phyloP scores from a whole-genome alignment of 1,140 invertebrate species.

The Ceratina calcarata region DNA sequence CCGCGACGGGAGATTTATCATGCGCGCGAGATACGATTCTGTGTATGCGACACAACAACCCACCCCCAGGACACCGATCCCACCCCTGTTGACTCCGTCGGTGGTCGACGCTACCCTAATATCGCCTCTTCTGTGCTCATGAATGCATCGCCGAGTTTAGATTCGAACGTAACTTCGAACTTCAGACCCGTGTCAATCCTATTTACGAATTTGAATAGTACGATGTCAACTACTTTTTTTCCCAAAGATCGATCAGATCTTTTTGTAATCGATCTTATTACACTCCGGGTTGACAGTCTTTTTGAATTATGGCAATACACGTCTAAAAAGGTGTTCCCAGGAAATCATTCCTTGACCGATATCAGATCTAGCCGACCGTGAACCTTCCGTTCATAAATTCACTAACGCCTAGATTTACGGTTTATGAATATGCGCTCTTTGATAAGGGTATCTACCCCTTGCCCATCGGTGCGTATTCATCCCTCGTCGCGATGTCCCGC shows the following conservation, averaged over 20 bases:
- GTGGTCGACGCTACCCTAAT: neutral
- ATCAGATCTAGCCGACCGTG: constrained; percentile 21
- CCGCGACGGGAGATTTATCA: constrained; percentile 72
- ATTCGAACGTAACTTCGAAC: constrained; percentile 46
- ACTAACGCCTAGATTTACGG: constrained; percentile 5
- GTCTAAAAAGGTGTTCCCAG: neutral
- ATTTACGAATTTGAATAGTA: neutral
- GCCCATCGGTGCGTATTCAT: neutral
- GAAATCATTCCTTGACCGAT: constrained; percentile 36
- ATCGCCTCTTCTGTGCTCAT: constrained; percentile 45
- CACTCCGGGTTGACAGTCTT: neutral
- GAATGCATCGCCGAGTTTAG: constrained; percentile 66
- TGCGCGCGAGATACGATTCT: constrained; percentile 56
- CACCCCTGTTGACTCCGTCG: neutral
- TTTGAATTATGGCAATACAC: neutral
- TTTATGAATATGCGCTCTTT: constrained; percentile 34
- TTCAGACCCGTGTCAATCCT: neutral
- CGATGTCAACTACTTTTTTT: no score
- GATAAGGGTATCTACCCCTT: constrained; percentile 16
- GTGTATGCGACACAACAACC: constrained; percentile 23
- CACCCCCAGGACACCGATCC: neutral
- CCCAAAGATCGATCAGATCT: neutral
- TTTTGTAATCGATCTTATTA: no score
- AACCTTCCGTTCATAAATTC: constrained; percentile 40
- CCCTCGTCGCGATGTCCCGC: neutral